Percentiles rank a stretch among this genome's conserved stretches.
These are phyloP conservation scores for Acrossocheilus fasciatus DNA, from an alignment of 2,797 vertebrate genomes.

Conservation along the genomic window DNA sequence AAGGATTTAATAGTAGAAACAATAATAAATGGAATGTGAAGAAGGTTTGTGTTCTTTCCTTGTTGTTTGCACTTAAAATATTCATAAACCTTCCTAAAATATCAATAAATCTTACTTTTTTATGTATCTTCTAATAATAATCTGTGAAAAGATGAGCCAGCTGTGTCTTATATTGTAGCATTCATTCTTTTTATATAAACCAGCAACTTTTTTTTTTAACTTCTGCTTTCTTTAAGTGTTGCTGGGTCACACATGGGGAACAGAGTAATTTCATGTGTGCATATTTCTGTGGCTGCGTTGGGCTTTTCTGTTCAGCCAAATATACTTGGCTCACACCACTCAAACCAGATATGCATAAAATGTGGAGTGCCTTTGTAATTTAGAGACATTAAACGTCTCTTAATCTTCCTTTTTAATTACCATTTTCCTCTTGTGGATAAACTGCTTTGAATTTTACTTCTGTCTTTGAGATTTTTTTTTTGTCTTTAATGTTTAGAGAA, in stretches of 20 bases:
- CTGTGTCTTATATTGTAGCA: not conserved
- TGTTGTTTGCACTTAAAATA: not conserved
- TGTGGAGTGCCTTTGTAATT: slow-evolving; percentile 18
- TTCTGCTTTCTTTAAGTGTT: not conserved
- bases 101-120: not conserved
- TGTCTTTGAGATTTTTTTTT: not conserved
- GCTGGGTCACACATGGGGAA: not conserved
- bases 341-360: slow-evolving; percentile 42
- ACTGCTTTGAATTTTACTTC: not conserved
- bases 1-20: not conserved
- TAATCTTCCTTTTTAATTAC: slow-evolving; percentile 18
- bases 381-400: not conserved
- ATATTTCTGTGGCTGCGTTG: slow-evolving; percentile 33
- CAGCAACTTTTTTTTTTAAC: not conserved
- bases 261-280: slow-evolving; percentile 12
- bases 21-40: not conserved
- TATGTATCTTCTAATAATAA: not conserved
- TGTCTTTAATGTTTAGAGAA: not conserved
- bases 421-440: not conserved
- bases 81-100: not conserved
- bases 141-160: not conserved
- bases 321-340: slow-evolving; percentile 37
- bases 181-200: not conserved
- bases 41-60: not conserved
- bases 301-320: slow-evolving; percentile 12